Evolutionary conservation across 2,797 vertebrate species (phyloP).

Genomic region (Parauchenoglanis punctatus): DNA sequence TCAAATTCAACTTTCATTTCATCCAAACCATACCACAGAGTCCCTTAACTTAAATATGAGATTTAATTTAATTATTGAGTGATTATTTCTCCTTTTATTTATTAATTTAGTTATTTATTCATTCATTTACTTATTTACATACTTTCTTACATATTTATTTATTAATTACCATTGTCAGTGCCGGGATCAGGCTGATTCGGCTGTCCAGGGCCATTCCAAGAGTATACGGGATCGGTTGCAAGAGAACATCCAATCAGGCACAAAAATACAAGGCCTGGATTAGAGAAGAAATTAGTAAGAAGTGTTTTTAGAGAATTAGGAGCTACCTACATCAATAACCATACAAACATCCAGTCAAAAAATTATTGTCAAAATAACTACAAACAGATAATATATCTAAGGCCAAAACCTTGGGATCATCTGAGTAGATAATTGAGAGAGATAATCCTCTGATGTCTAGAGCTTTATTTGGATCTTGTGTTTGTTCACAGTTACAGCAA

Average conservation of each 20-base stretch:
- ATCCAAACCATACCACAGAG: neutral
- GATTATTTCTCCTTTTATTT: no score
- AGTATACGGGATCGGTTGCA: conserved; percentile 14
- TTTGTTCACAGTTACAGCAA: neutral
- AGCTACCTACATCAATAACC: no score
- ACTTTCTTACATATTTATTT: neutral
- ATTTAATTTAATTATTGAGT: neutral
- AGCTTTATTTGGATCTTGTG: neutral
- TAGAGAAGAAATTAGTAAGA: neutral
- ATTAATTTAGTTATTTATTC: neutral
- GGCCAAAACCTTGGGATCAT: neutral
- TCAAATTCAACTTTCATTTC: neutral
- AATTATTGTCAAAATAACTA: neutral
- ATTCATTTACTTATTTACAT: no score
- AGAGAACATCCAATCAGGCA: conserved; percentile 64
- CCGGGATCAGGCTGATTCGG: neutral
- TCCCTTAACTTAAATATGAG: neutral
- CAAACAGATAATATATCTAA: neutral
- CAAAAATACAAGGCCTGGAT: conserved; percentile 65
- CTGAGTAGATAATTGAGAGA: neutral
- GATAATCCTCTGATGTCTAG: neutral
- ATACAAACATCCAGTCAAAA: neutral
- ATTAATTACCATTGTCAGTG: conserved; percentile 56
- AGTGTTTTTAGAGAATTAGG: conserved; percentile 12
- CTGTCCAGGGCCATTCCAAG: conserved; percentile 46